Percentiles rank a stretch among this genome's conserved stretches.
These are phyloP conservation scores for Gallinago media DNA, from an alignment of 2,113 vertebrate genomes.

Conservation along the genomic window DNA sequence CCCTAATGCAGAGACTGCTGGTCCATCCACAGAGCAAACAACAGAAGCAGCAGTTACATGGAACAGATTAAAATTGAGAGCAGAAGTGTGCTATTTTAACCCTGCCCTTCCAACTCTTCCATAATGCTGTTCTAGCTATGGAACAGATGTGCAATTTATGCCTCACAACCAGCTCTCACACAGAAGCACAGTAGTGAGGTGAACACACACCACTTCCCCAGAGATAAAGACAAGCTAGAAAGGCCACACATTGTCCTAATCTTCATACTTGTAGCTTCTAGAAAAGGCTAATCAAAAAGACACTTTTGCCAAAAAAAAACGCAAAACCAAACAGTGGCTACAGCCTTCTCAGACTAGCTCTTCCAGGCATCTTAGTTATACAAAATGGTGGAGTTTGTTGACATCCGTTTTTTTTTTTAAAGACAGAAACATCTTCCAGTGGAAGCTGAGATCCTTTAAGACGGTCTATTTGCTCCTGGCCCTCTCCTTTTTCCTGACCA, in stretches of 20 bases:
- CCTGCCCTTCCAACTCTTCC: neutral
- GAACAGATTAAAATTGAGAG: neutral
- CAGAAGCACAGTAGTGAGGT: neutral
- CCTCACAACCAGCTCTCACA: neutral
- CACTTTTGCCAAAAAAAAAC: neutral
- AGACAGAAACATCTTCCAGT: too few species aligned
- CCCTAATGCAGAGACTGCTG: neutral
- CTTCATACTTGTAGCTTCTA: neutral
- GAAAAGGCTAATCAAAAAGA: neutral
- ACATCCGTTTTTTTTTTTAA: too few species aligned
- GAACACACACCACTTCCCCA: neutral
- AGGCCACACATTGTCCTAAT: neutral
- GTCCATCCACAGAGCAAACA: neutral
- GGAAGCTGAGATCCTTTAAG: too few species aligned
- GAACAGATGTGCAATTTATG: neutral
- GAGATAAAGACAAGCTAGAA: neutral
- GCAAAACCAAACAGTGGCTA: neutral
- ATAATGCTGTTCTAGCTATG: neutral
- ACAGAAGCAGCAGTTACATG: constrained; percentile 13
- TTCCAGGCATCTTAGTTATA: neutral
- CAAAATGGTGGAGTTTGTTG: neutral
- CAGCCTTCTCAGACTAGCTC: neutral
- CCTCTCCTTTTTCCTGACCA: too few species aligned
- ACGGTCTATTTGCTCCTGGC: too few species aligned
- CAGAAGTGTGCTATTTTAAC: neutral